phyloP scores from a whole-genome alignment of 2,888 invertebrate genomes.

The Podotricha telesiphe region DNA sequence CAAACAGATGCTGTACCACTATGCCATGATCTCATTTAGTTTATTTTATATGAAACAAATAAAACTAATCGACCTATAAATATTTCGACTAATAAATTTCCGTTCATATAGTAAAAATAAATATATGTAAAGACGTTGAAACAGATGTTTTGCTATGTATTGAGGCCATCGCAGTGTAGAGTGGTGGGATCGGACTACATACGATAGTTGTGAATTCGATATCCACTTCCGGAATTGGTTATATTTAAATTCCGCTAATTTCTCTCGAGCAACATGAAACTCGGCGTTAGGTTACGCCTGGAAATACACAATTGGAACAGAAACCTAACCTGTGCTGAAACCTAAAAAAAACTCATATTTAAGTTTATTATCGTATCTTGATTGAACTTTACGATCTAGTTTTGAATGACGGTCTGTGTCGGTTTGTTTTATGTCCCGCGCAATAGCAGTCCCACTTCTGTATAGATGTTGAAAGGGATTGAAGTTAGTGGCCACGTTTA shows the following conservation, averaged over 20 bases:
- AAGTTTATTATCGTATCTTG: conserved; percentile 2
- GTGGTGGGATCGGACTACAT: neutral
- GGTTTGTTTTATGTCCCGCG: conserved; percentile 3
- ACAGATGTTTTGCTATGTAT: conserved; percentile 31
- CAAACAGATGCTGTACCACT: too few relatives aligned
- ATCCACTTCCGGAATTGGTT: too few relatives aligned
- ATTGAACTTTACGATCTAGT: conserved; percentile 6
- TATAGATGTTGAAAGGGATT: too few relatives aligned
- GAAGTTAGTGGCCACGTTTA: too few relatives aligned
- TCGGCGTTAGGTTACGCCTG: too few relatives aligned
- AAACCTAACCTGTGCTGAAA: too few relatives aligned
- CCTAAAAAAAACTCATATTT: too few relatives aligned
- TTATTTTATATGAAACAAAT: neutral
- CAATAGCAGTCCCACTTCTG: too few relatives aligned
- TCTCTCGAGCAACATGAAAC: too few relatives aligned
- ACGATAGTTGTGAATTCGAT: neutral
- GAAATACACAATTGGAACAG: too few relatives aligned
- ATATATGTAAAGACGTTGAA: conserved; percentile 23
- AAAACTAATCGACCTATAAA: neutral
- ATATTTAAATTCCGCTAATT: too few relatives aligned
- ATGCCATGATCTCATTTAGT: too few relatives aligned
- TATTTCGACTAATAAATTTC: conserved; percentile 27
- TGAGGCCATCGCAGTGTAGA: neutral
- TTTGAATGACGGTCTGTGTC: neutral
- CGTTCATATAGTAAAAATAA: conserved; percentile 31